Evolutionary conservation across 2,113 vertebrate genomes (phyloP).

Genomic region (Heptranchias perlo): DNA sequence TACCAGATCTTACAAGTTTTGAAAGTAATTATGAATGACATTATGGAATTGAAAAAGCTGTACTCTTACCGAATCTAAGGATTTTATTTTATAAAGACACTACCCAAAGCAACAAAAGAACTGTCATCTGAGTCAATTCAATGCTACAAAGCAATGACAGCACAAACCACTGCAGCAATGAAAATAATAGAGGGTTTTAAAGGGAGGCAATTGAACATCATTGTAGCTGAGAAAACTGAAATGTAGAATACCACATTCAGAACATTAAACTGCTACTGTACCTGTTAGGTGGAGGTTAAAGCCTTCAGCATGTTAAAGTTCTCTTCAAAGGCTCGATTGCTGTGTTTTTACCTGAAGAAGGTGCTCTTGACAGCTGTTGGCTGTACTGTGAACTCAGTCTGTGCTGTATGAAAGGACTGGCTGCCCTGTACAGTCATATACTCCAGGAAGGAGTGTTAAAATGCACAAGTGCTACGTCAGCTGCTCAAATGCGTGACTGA

Average conservation of each 20-base stretch:
- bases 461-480: background rate
- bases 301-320: background rate
- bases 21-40: background rate
- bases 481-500: slow-evolving; percentile 30
- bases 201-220: background rate
- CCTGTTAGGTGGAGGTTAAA: background rate
- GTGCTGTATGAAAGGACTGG: background rate
- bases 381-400: background rate
- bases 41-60: background rate
- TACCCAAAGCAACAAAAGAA: background rate
- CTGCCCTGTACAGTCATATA: background rate
- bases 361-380: background rate
- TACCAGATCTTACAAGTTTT: background rate
- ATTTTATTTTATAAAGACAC: background rate
- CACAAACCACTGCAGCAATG: background rate
- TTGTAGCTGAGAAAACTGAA: slow-evolving; percentile 6
- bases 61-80: background rate
- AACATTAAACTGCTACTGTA: background rate
- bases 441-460: background rate
- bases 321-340: background rate
- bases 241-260: background rate
- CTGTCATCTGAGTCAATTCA: background rate
- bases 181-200: background rate
- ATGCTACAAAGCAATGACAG: background rate
- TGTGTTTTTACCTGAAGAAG: background rate